phyloP scores from a whole-genome alignment of 2,888 invertebrate genomes.

The Linyphia triangularis region DNA sequence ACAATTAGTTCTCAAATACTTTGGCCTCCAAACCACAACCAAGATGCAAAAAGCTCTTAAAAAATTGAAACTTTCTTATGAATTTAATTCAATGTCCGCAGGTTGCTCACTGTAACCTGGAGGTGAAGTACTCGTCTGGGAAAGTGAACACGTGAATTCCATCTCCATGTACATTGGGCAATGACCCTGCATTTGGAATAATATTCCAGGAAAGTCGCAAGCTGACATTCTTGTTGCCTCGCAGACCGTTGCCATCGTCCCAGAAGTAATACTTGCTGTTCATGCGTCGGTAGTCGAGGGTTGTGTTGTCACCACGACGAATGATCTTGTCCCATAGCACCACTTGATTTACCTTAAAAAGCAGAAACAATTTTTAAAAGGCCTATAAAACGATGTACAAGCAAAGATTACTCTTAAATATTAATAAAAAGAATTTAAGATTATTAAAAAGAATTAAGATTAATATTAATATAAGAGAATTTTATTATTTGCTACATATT shows the following conservation, averaged over 20 bases:
- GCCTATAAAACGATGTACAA: too few relatives aligned
- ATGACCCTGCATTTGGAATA: conserved; percentile 97
- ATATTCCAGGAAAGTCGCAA: conserved; percentile 98
- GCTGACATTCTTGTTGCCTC: conserved; percentile 95
- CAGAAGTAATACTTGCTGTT: conserved; percentile 99
- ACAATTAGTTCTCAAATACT: too few relatives aligned
- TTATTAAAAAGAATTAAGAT: too few relatives aligned
- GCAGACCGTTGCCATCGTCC: conserved; percentile 98
- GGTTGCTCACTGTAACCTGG: conserved; percentile 59
- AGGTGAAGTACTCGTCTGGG: conserved; percentile 90
- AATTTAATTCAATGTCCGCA: too few relatives aligned
- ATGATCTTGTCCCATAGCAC: conserved; percentile 99
- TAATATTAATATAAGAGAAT: too few relatives aligned
- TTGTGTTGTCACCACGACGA: conserved; percentile 94
- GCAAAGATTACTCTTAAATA: too few relatives aligned
- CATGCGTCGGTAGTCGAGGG: conserved; percentile 94
- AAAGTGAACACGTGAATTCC: conserved; percentile 94
- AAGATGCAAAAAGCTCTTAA: too few relatives aligned
- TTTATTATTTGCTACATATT: too few relatives aligned
- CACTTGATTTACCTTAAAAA: conserved; percentile 84
- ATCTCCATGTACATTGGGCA: conserved; percentile 91
- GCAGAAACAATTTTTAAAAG: too few relatives aligned
- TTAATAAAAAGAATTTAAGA: too few relatives aligned
- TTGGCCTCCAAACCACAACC: too few relatives aligned
- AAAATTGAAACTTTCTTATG: too few relatives aligned